phyloP scores from a whole-genome alignment of 2,797 vertebrate species.

The Streptopelia turtur region DNA sequence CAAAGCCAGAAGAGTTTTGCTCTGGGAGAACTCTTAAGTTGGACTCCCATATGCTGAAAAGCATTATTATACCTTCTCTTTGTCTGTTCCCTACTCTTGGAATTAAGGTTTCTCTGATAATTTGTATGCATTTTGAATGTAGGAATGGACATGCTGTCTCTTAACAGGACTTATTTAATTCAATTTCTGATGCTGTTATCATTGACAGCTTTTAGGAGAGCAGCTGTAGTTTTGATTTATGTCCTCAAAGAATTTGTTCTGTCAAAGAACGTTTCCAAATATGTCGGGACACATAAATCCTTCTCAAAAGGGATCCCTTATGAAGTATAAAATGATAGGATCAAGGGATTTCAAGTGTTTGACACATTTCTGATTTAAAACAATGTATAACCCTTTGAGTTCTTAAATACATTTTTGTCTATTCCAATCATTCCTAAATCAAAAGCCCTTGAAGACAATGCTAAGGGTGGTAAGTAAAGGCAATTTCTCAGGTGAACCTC shows the following conservation, averaged over 20 bases:
- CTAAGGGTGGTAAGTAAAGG: conserved; percentile 15
- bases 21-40: background rate
- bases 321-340: conserved; percentile 66
- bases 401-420: conserved; percentile 51
- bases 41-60: background rate
- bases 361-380: conserved; percentile 69
- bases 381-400: conserved; percentile 47
- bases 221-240: conserved; percentile 75
- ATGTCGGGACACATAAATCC: conserved; percentile 60
- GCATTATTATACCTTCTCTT: background rate
- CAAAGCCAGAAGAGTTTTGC: background rate
- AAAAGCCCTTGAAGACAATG: conserved; percentile 44
- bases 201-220: conserved; percentile 75
- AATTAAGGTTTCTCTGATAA: conserved; percentile 24
- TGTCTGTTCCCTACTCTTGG: background rate
- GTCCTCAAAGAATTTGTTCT: conserved; percentile 76
- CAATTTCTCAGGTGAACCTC: conserved; percentile 16
- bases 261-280: conserved; percentile 72
- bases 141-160: conserved; percentile 56
- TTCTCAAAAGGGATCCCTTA: conserved; percentile 66
- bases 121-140: conserved; percentile 62
- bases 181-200: conserved; percentile 72
- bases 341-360: conserved; percentile 60
- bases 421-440: conserved; percentile 52
- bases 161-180: conserved; percentile 70